phyloP scores from a whole-genome alignment of 2,113 vertebrate genomes.

The Indicator maculatus region DNA sequence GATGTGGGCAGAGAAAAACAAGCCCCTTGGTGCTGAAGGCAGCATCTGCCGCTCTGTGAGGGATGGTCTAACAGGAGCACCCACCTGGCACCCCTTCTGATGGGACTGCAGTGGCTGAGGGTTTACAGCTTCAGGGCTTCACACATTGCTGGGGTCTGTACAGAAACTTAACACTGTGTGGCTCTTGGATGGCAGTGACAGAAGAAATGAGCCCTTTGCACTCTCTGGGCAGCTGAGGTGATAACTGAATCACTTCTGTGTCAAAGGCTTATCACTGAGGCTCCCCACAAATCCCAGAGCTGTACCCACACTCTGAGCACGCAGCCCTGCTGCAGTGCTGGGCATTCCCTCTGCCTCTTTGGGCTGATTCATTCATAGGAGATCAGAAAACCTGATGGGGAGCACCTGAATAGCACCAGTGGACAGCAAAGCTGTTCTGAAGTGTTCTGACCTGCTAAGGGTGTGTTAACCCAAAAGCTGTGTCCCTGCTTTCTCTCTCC shows the following conservation, averaged over 20 bases:
- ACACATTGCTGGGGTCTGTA: neutral
- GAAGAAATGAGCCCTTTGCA: rapidly evolving
- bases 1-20: neutral
- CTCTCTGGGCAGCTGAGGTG: neutral
- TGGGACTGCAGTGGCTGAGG: neutral
- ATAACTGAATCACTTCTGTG: rapidly evolving
- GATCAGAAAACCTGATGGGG: neutral
- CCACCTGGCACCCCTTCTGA: rapidly evolving
- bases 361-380: neutral
- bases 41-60: neutral
- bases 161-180: rapidly evolving
- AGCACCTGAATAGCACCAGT: neutral
- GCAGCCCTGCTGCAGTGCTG: rapidly evolving
- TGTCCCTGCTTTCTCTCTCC: neutral
- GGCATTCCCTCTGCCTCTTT: neutral
- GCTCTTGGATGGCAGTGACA: neutral
- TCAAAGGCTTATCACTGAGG: neutral
- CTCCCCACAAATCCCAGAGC: neutral
- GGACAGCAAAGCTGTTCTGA: neutral
- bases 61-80: neutral
- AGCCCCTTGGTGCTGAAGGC: neutral
- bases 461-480: neutral
- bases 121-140: neutral
- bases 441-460: rapidly evolving
- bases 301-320: neutral